A percentile compares a stretch with the other conserved stretches of the same genome.
These are phyloP conservation scores for Epinotia ramella DNA, from an alignment of 2,888 invertebrate genomes.

Conservation along the genomic window DNA sequence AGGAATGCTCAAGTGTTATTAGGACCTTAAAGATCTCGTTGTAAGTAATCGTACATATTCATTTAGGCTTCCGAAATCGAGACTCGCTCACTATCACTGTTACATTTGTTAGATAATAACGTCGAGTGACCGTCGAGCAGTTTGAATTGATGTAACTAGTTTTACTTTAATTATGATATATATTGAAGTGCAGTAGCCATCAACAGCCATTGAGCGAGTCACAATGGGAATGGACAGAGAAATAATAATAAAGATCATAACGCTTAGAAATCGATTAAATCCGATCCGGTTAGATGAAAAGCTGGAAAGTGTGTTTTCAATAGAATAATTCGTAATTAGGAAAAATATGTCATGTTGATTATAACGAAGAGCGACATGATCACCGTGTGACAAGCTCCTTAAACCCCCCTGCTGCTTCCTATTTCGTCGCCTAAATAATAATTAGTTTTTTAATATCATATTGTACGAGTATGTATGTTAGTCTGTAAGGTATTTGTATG, in stretches of 20 bases:
- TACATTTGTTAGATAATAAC: slow-evolving; percentile 19
- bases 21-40: no score
- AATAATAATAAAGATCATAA: slow-evolving; percentile 29
- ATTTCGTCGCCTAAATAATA: no score
- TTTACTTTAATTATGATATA: slow-evolving; percentile 30
- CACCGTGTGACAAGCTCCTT: no score
- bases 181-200: slow-evolving; percentile 11
- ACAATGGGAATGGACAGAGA: slow-evolving; percentile 28
- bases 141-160: slow-evolving; percentile 32
- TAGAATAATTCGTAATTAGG: no score
- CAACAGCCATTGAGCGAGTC: slow-evolving; percentile 6
- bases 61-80: not conserved
- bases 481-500: no score
- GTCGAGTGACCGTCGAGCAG: slow-evolving; percentile 9
- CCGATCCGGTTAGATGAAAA: not conserved
- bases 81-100: not conserved
- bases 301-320: not conserved
- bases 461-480: no score
- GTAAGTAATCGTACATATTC: not conserved
- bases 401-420: no score
- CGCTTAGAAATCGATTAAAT: slow-evolving; percentile 17
- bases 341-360: no score
- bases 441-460: no score
- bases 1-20: no score
- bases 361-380: no score